phyloP scores from a whole-genome alignment of 2,888 invertebrate genomes.

The Xylota sylvarum region DNA sequence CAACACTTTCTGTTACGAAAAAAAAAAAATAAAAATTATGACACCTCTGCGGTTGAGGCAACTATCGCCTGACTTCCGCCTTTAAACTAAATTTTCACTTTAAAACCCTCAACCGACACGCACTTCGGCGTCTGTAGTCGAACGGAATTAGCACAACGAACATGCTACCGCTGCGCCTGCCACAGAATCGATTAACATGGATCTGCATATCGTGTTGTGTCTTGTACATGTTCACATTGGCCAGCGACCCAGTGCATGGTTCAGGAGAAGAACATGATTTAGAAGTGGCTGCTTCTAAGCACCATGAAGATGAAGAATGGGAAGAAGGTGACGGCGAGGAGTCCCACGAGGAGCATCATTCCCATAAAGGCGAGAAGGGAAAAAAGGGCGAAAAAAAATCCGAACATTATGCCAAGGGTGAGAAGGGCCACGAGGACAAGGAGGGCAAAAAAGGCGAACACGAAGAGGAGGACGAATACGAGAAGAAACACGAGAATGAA shows the following conservation, averaged over 20 bases:
- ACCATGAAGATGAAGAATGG: constrained; percentile 82
- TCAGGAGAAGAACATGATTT: constrained; percentile 79
- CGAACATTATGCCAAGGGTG: constrained; percentile 88
- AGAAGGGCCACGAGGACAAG: constrained; percentile 91
- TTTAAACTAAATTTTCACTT: constrained; percentile 54
- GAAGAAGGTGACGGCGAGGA: constrained; percentile 89
- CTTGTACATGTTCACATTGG: constrained; percentile 74
- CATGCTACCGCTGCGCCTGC: constrained; percentile 71
- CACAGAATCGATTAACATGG: constrained; percentile 76
- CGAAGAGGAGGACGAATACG: constrained; percentile 85
- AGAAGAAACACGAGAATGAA: constrained; percentile 86
- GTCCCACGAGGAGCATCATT: constrained; percentile 88
- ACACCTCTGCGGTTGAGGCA: constrained; percentile 70
- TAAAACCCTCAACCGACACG: constrained; percentile 69
- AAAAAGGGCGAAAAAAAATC: constrained; percentile 90
- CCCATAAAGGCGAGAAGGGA: constrained; percentile 89
- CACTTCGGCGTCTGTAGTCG: constrained; percentile 67
- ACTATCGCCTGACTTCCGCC: constrained; percentile 55
- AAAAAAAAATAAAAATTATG: constrained; percentile 54
- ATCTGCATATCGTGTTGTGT: constrained; percentile 76
- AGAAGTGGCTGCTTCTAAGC: constrained; percentile 82
- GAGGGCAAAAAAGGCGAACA: constrained; percentile 86
- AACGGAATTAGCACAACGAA: constrained; percentile 69
- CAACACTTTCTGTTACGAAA: constrained; percentile 1
- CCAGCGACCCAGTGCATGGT: constrained; percentile 66